Base-by-base conservation (phyloP, 2,797 vertebrate genomes). In the Scolopax rusticola region DNA sequence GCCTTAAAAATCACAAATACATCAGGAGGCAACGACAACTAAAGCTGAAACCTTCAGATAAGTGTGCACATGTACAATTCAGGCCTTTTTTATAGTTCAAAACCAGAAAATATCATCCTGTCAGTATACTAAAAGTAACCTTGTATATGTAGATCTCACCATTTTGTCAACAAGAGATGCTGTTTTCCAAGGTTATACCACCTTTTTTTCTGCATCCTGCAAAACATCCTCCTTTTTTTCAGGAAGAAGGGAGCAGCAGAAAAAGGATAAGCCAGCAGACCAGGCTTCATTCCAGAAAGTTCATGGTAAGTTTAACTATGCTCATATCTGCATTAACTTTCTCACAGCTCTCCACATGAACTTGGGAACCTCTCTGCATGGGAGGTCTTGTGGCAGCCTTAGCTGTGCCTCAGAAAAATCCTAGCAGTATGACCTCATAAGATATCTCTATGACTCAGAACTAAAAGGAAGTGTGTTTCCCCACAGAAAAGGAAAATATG, bases 401-500 rank as follows among this genome's bases (percentile, higher is more conserved):
- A 74, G 43, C 36, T 56, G 21, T 6, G 5, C 12, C 32, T 53
- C 14, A 21, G 32, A 21, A 81, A 86, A 90, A 33, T 21, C 30
- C 13, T 47, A 21, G 27, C 36, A 57, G 3, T 47, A 25, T 50
- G 43, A 75, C 21, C 50, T 64, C 36, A 30, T 19, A 33, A 40
- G 8, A 43, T 20, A 24, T 57, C 43, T 76, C 23, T 60, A 63
- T 18, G 30, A 60, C 20, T 28, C 4, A 79, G 15, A 76, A 45
- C 1, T n/a, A 40, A 48, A 51, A n/a, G 2, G 1, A 6, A 16
- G 11, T 8, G 6, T 9, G 43, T n/a, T 74, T 14, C 1, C 1
- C 5, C 4, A 4, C 15, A 27, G 12, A 41, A 69, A 36, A 54
- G 9, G 5, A 84, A 78, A 84, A 47, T 11, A 5, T 15, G 30